A percentile compares a stretch with the other conserved stretches of the same genome.
These are phyloP conservation scores for Charanyca ferruginea DNA, from an alignment of 2,888 invertebrate species.

Conservation along the genomic window DNA sequence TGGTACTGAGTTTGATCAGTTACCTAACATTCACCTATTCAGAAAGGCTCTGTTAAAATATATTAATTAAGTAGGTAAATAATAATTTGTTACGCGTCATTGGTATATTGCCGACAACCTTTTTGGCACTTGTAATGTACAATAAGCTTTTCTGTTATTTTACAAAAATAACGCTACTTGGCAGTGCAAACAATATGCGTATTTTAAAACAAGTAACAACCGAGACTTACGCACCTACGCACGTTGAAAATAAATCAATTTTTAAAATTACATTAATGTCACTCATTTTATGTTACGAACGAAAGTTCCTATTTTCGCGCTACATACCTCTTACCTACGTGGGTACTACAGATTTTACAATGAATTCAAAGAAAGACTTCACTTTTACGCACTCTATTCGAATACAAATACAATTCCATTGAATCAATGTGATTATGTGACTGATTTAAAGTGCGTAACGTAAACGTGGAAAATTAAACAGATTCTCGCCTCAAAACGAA, in stretches of 20 bases:
- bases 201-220: slow-evolving; percentile 40
- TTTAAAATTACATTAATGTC: slow-evolving; percentile 8
- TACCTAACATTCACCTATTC: neutral
- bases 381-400: slow-evolving; percentile 25
- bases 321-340: neutral
- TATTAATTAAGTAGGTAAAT: too few species aligned
- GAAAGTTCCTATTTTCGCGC: slow-evolving; percentile 5
- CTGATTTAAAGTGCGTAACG: slow-evolving; percentile 39
- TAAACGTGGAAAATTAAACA: slow-evolving; percentile 48
- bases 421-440: slow-evolving; percentile 17
- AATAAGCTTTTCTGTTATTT: slow-evolving; percentile 53
- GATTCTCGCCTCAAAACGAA: slow-evolving; percentile 23
- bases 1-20: slow-evolving; percentile 14
- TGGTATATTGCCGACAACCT: slow-evolving; percentile 26
- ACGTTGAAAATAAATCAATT: slow-evolving; percentile 21
- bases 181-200: slow-evolving; percentile 52
- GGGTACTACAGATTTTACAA: neutral
- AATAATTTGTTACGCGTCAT: slow-evolving; percentile 13
- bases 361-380: slow-evolving; percentile 20
- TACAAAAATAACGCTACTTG: slow-evolving; percentile 55
- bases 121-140: slow-evolving; percentile 54
- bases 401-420: slow-evolving; percentile 28
- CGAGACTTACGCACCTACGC: slow-evolving; percentile 8
- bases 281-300: slow-evolving; percentile 7
- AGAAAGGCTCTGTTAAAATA: neutral